Base-by-base conservation (phyloP, 1,140 invertebrate species). In the Nephila pilipes region DNA sequence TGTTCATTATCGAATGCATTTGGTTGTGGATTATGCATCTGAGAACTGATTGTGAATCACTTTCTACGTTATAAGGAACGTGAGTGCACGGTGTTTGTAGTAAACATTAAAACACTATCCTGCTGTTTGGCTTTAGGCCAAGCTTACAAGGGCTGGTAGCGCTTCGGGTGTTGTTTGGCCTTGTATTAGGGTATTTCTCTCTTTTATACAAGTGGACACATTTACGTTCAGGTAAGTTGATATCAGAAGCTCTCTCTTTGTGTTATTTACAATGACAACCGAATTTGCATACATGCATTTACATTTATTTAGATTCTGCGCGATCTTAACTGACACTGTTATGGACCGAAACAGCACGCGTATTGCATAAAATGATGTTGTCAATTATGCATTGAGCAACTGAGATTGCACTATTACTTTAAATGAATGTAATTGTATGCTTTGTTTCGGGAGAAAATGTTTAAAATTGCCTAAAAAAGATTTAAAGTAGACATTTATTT, bases 141-240 rank as follows among this genome's bases (percentile, higher is more conserved):
- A 75, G 69, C 69, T 75, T 75, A 75, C 69, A 75, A 75, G 69
- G 29, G 69, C 69, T 75, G 20, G 14, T 75, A 18, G 25, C 14
- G 69, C 69, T 75, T 75, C 69, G 69, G 69, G 69, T 75, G 69
- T 75, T 75, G 69, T 75, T 75, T 75, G 69, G 69, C 69, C 69
- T 75, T 75, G 69, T 75, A 75, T 75, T 25, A 46, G 46, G 46
- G 46, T 46, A 46, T 65, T 65, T n/a, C 69, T 32, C 29, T 75
- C 69, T 75, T 16, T 75, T 75, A 32, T 29, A 75, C 69, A 32
- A 75, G 29, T 75, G 69, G 69, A 75, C 69, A 75, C 29, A 75
- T 29, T 32, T 32, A 75, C 69, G 16, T 75, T 25, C 25, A 75
- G 32, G 65, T 75, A 75, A 75, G 65, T 75, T 75, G 25, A 75